Conservation (phyloP, 2,888 invertebrate genomes). For the Pteria penguin region DNA sequence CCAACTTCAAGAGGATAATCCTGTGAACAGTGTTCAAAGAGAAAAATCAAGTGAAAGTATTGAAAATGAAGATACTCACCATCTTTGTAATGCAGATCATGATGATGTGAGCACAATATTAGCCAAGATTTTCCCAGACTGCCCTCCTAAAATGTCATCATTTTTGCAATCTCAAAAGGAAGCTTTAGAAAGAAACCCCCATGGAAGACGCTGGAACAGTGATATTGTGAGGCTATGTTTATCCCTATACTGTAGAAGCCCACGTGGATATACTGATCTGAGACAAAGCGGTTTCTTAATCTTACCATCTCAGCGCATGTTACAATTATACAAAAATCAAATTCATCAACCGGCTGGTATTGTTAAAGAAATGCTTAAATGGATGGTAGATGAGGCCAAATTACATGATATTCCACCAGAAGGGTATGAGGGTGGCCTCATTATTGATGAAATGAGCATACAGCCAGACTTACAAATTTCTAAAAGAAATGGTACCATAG, state of each 20-base stretch:
- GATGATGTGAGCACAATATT: constrained; percentile 19
- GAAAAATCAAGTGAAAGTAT: too few species aligned
- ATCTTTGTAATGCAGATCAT: background rate
- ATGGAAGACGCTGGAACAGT: constrained; percentile 42
- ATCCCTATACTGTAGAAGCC: constrained; percentile 42
- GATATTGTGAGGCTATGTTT: constrained; percentile 47
- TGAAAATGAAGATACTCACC: background rate
- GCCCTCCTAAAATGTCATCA: constrained; percentile 23
- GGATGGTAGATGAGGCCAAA: constrained; percentile 52
- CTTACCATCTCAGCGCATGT: constrained; percentile 39
- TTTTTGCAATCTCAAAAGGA: constrained; percentile 26
- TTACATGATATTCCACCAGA: constrained; percentile 37
- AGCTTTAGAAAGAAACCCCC: constrained; percentile 16
- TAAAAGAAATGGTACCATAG: constrained; percentile 31
- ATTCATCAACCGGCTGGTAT: constrained; percentile 46
- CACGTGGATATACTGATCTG: constrained; percentile 41
- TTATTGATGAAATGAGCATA: constrained; percentile 55
- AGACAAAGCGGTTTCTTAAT: constrained; percentile 34
- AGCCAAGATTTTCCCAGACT: constrained; percentile 23
- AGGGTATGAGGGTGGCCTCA: constrained; percentile 47
- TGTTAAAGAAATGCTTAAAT: constrained; percentile 46
- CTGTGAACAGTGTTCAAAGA: too few species aligned
- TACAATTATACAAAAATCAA: constrained; percentile 41
- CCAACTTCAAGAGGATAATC: too few species aligned
- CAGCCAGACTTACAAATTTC: constrained; percentile 49